A percentile compares a stretch with the other conserved stretches of the same genome.
phyloP scores from a whole-genome alignment of 2,888 invertebrate genomes.

The Flabesymbios commensalis region DNA sequence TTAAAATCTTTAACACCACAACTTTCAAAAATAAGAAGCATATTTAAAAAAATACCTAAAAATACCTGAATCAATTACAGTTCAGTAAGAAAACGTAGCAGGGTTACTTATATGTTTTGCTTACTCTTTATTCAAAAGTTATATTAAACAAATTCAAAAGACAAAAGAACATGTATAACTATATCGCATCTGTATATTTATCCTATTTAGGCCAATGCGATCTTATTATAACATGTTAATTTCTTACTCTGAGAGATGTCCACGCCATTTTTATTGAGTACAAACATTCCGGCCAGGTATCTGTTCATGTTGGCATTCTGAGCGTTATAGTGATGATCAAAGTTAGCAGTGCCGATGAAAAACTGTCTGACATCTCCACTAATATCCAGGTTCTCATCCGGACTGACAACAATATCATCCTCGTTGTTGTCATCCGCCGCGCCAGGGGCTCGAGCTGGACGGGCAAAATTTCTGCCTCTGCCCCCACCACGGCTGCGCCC shows the following conservation, averaged over 20 bases:
- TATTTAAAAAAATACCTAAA: background rate
- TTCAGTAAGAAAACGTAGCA: background rate
- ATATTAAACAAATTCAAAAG: background rate
- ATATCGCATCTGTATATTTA: background rate
- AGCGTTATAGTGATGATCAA: slow-evolving; percentile 48
- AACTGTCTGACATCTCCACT: slow-evolving; percentile 43
- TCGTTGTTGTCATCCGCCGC: background rate
- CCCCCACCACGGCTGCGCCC: slow-evolving; percentile 15
- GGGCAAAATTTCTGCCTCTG: background rate
- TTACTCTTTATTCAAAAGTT: too few species aligned
- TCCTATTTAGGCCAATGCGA: too few species aligned
- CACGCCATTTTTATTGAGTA: slow-evolving; percentile 46
- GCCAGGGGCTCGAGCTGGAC: background rate
- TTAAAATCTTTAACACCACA: too few species aligned
- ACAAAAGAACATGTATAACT: background rate
- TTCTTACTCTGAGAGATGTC: slow-evolving; percentile 53
- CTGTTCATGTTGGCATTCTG: slow-evolving; percentile 45
- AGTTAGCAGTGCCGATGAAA: slow-evolving; percentile 46
- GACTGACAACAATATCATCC: background rate
- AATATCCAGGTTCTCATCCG: slow-evolving; percentile 38
- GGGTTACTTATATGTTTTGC: too few species aligned
- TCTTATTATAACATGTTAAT: too few species aligned
- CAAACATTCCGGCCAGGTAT: slow-evolving; percentile 50
- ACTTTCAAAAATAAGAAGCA: too few species aligned
- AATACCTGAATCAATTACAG: background rate